A percentile compares a stretch with the other conserved stretches of the same genome.
Evolutionary conservation across 1,140 invertebrate species (phyloP).

Genomic region (Holcopasites calliopsidis): DNA sequence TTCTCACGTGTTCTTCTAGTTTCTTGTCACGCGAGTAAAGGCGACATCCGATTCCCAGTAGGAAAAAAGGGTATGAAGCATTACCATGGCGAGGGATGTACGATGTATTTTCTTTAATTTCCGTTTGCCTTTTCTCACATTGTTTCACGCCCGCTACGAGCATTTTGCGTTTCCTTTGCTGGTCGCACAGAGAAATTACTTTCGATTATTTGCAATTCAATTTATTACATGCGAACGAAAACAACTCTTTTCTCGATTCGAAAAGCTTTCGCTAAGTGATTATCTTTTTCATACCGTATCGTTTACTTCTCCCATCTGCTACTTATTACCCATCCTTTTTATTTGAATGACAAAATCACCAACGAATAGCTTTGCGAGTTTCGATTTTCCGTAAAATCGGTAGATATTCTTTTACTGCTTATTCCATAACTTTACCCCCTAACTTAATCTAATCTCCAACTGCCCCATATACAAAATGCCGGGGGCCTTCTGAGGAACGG

Average conservation of each 20-base stretch:
- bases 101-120: slow-evolving; percentile 35
- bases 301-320: not conserved
- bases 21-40: slow-evolving; percentile 58
- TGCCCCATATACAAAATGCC: too few relatives aligned
- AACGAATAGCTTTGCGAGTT: too few relatives aligned
- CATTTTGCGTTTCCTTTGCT: not conserved
- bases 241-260: not conserved
- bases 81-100: slow-evolving; percentile 24
- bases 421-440: too few relatives aligned
- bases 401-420: too few relatives aligned
- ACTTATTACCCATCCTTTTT: too few relatives aligned
- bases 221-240: slow-evolving; percentile 25
- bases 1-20: slow-evolving; percentile 56
- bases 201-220: slow-evolving; percentile 30
- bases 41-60: slow-evolving; percentile 58
- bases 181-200: not conserved
- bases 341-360: too few relatives aligned
- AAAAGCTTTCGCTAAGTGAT: slow-evolving; percentile 40
- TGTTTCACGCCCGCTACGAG: not conserved
- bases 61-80: slow-evolving; percentile 19
- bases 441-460: too few relatives aligned
- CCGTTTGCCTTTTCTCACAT: slow-evolving; percentile 18
- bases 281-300: not conserved
- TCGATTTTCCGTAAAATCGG: too few relatives aligned
- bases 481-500: too few relatives aligned